Conservation (phyloP, 2,888 invertebrate genomes). For the Celastrina argiolus region DNA sequence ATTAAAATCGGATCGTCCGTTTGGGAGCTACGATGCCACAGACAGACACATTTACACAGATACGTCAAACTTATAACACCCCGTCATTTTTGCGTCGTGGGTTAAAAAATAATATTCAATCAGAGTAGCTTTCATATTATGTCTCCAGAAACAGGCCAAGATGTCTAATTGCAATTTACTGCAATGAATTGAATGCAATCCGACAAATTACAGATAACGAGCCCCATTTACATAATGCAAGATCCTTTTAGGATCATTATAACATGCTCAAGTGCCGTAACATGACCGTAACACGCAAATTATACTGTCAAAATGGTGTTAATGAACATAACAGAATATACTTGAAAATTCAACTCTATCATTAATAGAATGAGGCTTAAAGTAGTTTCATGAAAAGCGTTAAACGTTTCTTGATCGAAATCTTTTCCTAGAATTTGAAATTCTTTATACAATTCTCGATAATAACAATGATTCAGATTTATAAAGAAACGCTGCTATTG, state of each 20-base stretch:
- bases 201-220: constrained; percentile 43
- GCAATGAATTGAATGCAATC: constrained; percentile 10
- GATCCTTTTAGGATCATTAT: constrained; percentile 54
- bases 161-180: not conserved
- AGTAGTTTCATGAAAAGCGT: not conserved
- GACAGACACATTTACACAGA: too few species aligned
- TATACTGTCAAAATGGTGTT: constrained; percentile 55
- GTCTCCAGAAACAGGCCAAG: not conserved
- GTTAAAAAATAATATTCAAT: too few species aligned
- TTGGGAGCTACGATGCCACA: too few species aligned
- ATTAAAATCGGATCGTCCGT: too few species aligned
- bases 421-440: constrained; percentile 6
- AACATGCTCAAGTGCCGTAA: constrained; percentile 51
- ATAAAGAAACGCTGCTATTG: not conserved
- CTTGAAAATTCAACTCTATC: not conserved
- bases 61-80: too few species aligned
- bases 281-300: constrained; percentile 40
- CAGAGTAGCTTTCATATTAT: not conserved
- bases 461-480: constrained; percentile 16
- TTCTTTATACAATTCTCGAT: constrained; percentile 8
- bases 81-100: too few species aligned
- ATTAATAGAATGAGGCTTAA: not conserved
- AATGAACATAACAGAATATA: constrained; percentile 44
- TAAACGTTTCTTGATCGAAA: not conserved
- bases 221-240: constrained; percentile 57